Percentiles rank a stretch among this genome's conserved stretches.
phyloP scores from a whole-genome alignment of 2,888 invertebrate genomes.

The Pristionchus japonicus region DNA sequence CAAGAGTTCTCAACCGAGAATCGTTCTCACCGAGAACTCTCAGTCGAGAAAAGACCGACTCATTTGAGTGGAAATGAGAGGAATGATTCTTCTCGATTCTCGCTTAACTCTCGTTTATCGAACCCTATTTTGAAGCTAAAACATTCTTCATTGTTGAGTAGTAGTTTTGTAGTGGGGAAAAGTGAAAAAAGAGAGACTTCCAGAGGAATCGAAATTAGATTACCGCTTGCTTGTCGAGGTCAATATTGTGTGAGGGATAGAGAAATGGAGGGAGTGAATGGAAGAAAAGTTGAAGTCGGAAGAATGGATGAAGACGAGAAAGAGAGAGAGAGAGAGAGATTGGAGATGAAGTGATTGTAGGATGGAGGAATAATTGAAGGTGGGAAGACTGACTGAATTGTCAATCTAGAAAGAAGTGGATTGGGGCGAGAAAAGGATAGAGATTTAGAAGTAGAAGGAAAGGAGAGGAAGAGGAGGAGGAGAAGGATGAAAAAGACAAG shows the following conservation, averaged over 20 bases:
- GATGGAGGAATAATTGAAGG: not conserved
- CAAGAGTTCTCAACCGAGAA: too few species aligned
- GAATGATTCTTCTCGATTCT: too few species aligned
- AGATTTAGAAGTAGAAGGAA: not conserved
- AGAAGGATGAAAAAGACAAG: constrained; percentile 33
- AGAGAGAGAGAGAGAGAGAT: too few species aligned
- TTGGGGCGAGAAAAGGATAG: constrained; percentile 6
- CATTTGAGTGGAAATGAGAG: too few species aligned
- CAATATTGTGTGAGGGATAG: not conserved
- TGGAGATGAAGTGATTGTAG: not conserved
- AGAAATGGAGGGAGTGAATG: constrained; percentile 2
- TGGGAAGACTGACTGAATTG: not conserved
- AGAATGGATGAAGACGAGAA: too few species aligned
- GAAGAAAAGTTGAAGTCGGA: constrained; percentile 17
- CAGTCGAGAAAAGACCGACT: too few species aligned
- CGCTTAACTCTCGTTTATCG: too few species aligned
- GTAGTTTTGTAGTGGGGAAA: too few species aligned
- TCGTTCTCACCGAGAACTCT: too few species aligned
- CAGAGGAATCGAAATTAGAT: not conserved
- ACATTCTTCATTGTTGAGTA: too few species aligned
- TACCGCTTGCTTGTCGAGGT: constrained; percentile 13
- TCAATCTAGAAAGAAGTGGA: not conserved
- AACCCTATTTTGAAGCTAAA: too few species aligned
- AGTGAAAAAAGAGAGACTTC: too few species aligned
- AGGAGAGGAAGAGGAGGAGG: not conserved